phyloP scores from a whole-genome alignment of 2,113 vertebrate species.

The Callionymus lyra region DNA sequence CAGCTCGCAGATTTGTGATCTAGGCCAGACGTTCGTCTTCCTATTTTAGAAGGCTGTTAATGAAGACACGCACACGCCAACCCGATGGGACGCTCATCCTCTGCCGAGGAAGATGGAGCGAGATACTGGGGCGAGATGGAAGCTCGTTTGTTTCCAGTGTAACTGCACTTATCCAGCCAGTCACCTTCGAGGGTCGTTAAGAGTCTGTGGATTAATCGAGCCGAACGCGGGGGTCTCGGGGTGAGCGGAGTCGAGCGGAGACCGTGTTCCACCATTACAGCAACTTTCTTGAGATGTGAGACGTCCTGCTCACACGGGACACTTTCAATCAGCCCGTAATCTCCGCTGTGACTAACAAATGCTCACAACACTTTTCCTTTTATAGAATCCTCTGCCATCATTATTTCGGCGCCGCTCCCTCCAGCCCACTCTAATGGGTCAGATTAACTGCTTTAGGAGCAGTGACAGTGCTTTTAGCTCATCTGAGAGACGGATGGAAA shows the following conservation, averaged over 20 bases:
- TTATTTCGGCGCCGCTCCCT: slow-evolving; percentile 55
- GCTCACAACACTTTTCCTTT: slow-evolving; percentile 47
- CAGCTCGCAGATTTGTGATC: slow-evolving; percentile 37
- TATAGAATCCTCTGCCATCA: slow-evolving; percentile 57
- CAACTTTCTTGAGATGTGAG: slow-evolving; percentile 47
- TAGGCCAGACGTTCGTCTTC: slow-evolving; percentile 53
- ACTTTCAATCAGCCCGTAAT: slow-evolving; percentile 38
- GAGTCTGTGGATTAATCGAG: slow-evolving; percentile 69
- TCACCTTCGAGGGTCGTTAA: slow-evolving; percentile 75
- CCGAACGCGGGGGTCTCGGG: slow-evolving; percentile 44
- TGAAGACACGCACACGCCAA: slow-evolving; percentile 68
- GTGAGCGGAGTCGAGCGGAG: slow-evolving; percentile 35
- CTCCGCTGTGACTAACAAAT: slow-evolving; percentile 50
- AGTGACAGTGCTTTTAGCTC: slow-evolving; percentile 58
- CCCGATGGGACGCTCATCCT: slow-evolving; percentile 53
- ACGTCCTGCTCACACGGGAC: slow-evolving; percentile 48
- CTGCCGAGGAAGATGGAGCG: slow-evolving; percentile 43
- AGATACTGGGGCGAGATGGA: slow-evolving; percentile 67
- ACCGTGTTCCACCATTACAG: slow-evolving; percentile 63
- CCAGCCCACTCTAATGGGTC: slow-evolving; percentile 53
- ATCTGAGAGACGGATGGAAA: slow-evolving; percentile 16
- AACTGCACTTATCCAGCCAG: slow-evolving; percentile 71
- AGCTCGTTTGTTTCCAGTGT: slow-evolving; percentile 67
- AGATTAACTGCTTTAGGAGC: slow-evolving; percentile 45
- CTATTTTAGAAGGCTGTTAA: slow-evolving; percentile 65